Evolutionary conservation across 2,113 vertebrate species (phyloP), one percentile per base, ranked within the genome.

Genomic region (Verasper variegatus): DNA sequence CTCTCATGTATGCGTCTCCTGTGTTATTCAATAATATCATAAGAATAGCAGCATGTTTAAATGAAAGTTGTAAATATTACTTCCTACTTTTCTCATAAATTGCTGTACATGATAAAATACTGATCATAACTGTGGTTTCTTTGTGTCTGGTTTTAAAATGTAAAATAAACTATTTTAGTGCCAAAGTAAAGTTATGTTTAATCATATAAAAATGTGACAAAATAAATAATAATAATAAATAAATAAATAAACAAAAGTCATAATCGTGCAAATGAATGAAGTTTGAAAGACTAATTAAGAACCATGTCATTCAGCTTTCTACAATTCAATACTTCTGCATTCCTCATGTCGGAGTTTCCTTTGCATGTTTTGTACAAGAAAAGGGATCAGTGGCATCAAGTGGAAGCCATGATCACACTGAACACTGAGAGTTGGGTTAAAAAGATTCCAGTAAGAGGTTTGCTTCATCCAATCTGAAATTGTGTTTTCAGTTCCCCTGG

Each of bases 361-460:
- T 2, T 35, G 45, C 42, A 56, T 17, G 45, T 24, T 58, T 7
- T 61, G 0, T 17, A 45, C 0, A 21, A 69, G 4, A 66, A 12
- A 27, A 5, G 20, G 11, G 51, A 18, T 15, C 5, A 14, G 26
- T 35, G 1, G 23, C 65, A 63, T 71, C 81, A 80, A 71, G 65
- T 76, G 78, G 60, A 24, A 60, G 52, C 11, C 13, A 56, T 5
- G 7, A 20, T 21, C 5, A 26, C 55, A 14, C 52, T 21, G 3
- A 42, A 42, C 40, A 42, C 40, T 2, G 9, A 42, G 40, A 42
- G 13, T 2, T 42, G 40, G 11, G 15, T 11, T 12, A 24, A 24
- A 24, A 2, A 2, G 2, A 2, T 24, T 24, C 24, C 24, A 24
- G 24, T 24, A 24, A 24, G 24, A 24, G 24, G 24, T 24, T 24